Conservation (phyloP, 2,797 vertebrate genomes). For the Sciurus carolinensis region DNA sequence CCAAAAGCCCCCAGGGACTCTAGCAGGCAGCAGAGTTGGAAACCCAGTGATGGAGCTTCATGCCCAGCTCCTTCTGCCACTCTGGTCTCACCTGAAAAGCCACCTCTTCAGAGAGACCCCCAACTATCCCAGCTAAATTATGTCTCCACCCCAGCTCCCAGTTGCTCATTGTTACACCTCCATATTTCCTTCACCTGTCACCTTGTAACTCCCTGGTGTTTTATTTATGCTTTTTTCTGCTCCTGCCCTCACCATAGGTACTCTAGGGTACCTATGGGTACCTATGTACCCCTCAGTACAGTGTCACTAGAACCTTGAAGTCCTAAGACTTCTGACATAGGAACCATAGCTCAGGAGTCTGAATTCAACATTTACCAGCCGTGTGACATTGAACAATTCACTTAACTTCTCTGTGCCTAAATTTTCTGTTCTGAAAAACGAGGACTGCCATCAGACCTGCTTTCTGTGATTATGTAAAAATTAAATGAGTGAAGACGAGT, state of each 20-base stretch:
- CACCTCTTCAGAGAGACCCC: not conserved
- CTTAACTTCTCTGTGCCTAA: not conserved
- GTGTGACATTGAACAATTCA: not conserved
- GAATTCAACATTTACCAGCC: not conserved
- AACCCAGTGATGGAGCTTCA: not conserved
- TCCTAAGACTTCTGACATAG: not conserved
- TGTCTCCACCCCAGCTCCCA: not conserved
- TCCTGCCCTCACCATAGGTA: not conserved
- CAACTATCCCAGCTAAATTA: not conserved
- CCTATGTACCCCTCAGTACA: not conserved
- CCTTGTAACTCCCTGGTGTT: not conserved
- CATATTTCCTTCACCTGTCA: not conserved
- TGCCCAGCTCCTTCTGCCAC: not conserved
- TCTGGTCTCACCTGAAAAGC: not conserved
- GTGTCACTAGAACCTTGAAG: not conserved
- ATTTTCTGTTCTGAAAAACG: not conserved
- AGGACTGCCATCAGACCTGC: not conserved
- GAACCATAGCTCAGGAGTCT: not conserved
- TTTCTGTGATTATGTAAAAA: not conserved
- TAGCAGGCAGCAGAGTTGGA: not conserved
- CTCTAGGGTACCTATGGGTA: no score
- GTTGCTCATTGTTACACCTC: not conserved
- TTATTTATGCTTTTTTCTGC: fast-evolving
- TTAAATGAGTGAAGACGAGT: not conserved
- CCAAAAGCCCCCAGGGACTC: not conserved